Evolutionary conservation across 2,888 invertebrate genomes (phyloP), one percentile per base, ranked within the genome.

Genomic region (Epicampocera succincta): DNA sequence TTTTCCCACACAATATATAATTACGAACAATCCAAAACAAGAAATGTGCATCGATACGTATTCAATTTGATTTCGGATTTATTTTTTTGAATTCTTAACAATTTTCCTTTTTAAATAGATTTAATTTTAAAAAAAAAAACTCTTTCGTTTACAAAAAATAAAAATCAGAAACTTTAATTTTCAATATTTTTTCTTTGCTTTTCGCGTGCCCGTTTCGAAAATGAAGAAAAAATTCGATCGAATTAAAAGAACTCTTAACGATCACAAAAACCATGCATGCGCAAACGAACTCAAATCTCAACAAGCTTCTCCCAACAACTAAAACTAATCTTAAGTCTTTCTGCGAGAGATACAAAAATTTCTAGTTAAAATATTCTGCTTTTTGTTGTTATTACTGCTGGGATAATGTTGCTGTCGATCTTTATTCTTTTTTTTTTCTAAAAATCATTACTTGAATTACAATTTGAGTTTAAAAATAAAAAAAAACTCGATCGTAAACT

Each of bases 251-350:
- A 69, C 13, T n/a, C n/a, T 19, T 61, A 12, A 46, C 12, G 60
- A 61, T 61, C 54, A 42, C 46, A 60, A 68, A 29, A 73, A 52
- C 19, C 60, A 79, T 68, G 66, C 72, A 73, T 60, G 72, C 78
- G 72, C 82, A 66, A 78, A 74, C 78, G 66, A 82, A 25, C 65
- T 60, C 65, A 75, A 82, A 78, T 71, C 82, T 71, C 78, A 61
- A 78, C 82, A 78, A 78, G 42, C 82, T 75, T 71, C 82, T 82
- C 82, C 66, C 74, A 78, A 78, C 78, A 82, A 82, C 82, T 82
- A 82, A 82, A 78, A 60, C 78, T 54, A 66, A 75, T 69, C 74
- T 63, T 54, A 71, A 78, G 74, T 61, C 61, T 69, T 12, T n/a
- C 40, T n/a, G 17, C 1, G 50, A 56, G 78, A 78, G 74, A 78